Base-by-base conservation (phyloP, 2,888 invertebrate genomes). In the Lasioglossum morio region DNA sequence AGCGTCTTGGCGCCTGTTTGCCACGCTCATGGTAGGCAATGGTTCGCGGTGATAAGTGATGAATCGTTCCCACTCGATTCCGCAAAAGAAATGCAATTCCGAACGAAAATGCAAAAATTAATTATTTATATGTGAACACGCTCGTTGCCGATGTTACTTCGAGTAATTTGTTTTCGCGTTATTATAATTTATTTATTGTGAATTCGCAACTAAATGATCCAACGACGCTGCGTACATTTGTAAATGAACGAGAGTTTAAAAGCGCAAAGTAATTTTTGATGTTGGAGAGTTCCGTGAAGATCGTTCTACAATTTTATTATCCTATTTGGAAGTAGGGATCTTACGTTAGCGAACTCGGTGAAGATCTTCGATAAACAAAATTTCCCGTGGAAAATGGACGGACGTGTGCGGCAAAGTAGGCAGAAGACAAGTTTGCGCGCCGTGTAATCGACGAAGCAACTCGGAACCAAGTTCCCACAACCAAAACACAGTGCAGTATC, bases 1-100 rank as follows among this genome's bases (percentile, higher is more conserved):
- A 63, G 76, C 76, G 46, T 46, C 76, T 30, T 12, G 46, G 43
- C 76, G 66, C 76, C 63, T 43, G 66, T 19, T 72, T 43, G 60
- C 60, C 60, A 53, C 53, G 53, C 3, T 53, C 16, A 63, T 30
- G 60, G 27, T 30, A 30, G 16, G 60, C 60, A 7, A 63, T 30
- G 60, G 60, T 63, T 63, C 27, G 27, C 23, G 53, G 23, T 46
- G 46, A 4, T 46, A 46, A 14, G 16, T 19, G 48, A 48, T 53
- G 8, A 23, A 23, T 53, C 53, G 53, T 23, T 30, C 27, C 48
- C 48, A 48, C 48, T 48, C 23, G 48, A 48, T 48, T 48, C 23
- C 46, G 46, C 46, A 19, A 43, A 43, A 43, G 43, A 43, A 43
- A 43, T 14, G 16, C 10, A n/a, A 23, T 23, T 53, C 53, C 23